These are phyloP conservation scores for Gallirallus australis DNA, from an alignment of 2,797 vertebrate species.

Conservation along the genomic window DNA sequence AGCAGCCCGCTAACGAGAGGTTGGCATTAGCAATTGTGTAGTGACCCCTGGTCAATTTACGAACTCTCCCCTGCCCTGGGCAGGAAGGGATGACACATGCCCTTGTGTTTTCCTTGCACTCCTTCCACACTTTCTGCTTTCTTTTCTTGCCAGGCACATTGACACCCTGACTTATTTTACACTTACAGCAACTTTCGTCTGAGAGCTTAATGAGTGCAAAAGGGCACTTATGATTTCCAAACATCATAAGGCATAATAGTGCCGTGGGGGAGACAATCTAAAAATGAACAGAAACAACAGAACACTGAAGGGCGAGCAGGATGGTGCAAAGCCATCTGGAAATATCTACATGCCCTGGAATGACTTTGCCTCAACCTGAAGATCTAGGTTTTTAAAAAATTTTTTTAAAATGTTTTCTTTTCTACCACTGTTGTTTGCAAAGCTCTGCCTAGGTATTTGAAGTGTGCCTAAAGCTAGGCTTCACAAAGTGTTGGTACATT, in stretches of 20 bases:
- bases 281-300: slow-evolving; percentile 11
- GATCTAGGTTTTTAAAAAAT: not conserved
- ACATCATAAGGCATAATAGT: not conserved
- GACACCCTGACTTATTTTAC: slow-evolving; percentile 14
- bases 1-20: not conserved
- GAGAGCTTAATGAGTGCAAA: slow-evolving; percentile 53
- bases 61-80: not conserved
- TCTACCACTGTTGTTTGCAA: not conserved
- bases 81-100: not conserved
- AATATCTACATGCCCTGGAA: not conserved
- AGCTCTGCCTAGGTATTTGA: not conserved
- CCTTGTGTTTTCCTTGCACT: not conserved
- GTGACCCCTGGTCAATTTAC: not conserved
- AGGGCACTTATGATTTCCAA: slow-evolving; percentile 23
- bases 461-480: not conserved
- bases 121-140: not conserved
- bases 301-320: not conserved
- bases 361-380: not conserved
- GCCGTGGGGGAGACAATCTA: not conserved
- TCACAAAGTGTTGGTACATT: not conserved
- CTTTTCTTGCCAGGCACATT: not conserved
- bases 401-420: no score
- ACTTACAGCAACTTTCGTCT: slow-evolving; percentile 35
- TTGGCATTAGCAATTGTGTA: not conserved
- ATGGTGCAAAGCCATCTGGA: not conserved